phyloP scores from a whole-genome alignment of 1,140 invertebrate genomes.

The Drosophila mauritiana region DNA sequence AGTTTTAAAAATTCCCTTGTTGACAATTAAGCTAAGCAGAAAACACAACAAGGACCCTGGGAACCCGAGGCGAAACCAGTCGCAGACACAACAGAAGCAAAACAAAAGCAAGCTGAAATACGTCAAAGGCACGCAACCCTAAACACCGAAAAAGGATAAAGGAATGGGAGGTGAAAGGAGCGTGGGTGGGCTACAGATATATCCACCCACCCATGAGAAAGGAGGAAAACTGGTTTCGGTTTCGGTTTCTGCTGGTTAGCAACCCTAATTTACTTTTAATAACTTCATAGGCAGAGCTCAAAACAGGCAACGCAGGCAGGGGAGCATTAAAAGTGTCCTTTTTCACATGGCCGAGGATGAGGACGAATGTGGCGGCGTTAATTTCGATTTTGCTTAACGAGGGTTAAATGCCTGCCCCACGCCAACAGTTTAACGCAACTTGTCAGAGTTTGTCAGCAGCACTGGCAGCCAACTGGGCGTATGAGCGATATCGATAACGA shows the following conservation, averaged over 20 bases:
- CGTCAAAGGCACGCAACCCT: constrained; percentile 77
- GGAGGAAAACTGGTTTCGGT: constrained; percentile 63
- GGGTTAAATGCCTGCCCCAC: constrained; percentile 65
- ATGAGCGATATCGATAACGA: constrained; percentile 80
- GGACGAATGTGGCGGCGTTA: constrained; percentile 70
- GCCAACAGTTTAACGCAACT: constrained; percentile 48
- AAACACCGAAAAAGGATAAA: constrained; percentile 36
- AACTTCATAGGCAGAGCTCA: constrained; percentile 71
- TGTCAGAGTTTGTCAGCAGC: constrained; percentile 51
- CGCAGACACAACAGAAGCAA: constrained; percentile 42
- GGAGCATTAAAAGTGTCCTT: constrained; percentile 75
- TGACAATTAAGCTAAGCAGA: constrained; percentile 81
- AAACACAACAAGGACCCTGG: constrained; percentile 44
- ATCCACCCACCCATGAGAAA: constrained; percentile 24
- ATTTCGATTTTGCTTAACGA: constrained; percentile 83
- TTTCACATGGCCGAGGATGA: constrained; percentile 53
- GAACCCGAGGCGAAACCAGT: constrained; percentile 34
- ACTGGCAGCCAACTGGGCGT: constrained; percentile 61
- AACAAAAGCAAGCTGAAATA: constrained; percentile 48
- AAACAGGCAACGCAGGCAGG: constrained; percentile 2
- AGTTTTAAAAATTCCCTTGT: constrained; percentile 79
- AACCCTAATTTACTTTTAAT: constrained; percentile 84
- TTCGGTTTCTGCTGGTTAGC: constrained; percentile 65
- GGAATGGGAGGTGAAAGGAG: background rate
- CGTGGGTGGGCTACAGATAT: constrained; percentile 7